These are phyloP conservation scores for Bufo gargarizans DNA, from an alignment of 2,113 vertebrate species.

Conservation along the genomic window DNA sequence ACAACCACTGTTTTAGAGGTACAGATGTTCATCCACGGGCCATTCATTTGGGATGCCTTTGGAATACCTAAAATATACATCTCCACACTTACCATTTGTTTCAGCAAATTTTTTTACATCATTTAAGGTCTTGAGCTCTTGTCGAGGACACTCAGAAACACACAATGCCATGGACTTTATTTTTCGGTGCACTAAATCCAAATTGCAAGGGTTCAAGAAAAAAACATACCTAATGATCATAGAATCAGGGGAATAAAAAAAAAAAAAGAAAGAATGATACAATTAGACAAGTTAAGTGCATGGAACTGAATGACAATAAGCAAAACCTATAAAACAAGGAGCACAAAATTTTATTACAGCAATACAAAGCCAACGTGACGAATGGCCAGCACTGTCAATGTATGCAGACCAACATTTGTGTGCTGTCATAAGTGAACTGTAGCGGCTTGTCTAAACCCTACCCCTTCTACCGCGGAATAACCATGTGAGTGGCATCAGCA, in stretches of 20 bases:
- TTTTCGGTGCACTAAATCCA: conserved; percentile 89
- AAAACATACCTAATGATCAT: conserved; percentile 85
- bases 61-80: neutral
- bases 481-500: no score
- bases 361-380: no score
- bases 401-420: no score
- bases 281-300: neutral
- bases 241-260: neutral
- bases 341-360: neutral
- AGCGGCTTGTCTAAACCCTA: no score
- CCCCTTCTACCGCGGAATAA: no score
- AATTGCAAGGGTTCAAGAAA: conserved; percentile 96
- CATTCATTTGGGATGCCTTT: no score
- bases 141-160: conserved; percentile 86
- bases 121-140: conserved; percentile 83
- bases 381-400: no score
- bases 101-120: conserved; percentile 92
- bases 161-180: conserved; percentile 93
- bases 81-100: conserved; percentile 83
- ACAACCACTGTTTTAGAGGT: no score
- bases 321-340: neutral
- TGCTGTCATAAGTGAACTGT: no score
- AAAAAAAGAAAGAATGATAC: neutral
- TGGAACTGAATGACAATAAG: neutral
- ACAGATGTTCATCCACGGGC: no score